Conservation (phyloP, 64 coral and sea anemone species). For the Stylophora pistillata region DNA sequence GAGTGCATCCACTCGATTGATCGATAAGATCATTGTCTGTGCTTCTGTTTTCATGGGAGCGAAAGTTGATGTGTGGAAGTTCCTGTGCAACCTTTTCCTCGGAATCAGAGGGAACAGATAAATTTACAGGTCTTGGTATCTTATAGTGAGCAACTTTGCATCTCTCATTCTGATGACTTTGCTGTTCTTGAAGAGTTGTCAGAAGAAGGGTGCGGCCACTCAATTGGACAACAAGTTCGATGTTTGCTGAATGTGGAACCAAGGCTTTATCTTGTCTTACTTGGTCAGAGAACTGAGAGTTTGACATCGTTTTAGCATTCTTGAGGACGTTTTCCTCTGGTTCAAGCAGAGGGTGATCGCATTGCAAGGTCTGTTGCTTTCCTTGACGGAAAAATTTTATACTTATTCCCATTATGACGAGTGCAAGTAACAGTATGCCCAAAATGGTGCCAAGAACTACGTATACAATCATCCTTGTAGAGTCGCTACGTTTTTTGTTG, state of each 20-base stretch:
- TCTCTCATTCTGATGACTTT: slow-evolving; percentile 7
- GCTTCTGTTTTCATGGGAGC: too few species aligned
- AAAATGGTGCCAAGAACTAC: too few species aligned
- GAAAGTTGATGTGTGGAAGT: too few species aligned
- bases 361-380: background rate
- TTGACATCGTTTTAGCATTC: background rate
- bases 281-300: background rate
- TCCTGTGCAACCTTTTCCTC: too few species aligned
- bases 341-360: background rate
- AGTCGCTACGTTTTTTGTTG: too few species aligned
- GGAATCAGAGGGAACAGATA: too few species aligned
- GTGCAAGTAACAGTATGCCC: too few species aligned
- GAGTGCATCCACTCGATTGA: background rate
- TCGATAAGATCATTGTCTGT: too few species aligned
- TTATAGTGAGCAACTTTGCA: too few species aligned
- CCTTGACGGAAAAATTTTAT: background rate
- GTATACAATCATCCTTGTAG: too few species aligned
- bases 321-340: background rate
- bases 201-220: background rate
- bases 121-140: too few species aligned
- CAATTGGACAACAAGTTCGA: background rate
- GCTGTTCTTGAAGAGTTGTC: background rate
- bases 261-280: background rate
- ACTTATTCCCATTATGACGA: too few species aligned
- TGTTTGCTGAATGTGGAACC: background rate